These are phyloP conservation scores for Cyphotilapia sp. DNA, from an alignment of 2,113 vertebrate genomes.

Conservation along the genomic window DNA sequence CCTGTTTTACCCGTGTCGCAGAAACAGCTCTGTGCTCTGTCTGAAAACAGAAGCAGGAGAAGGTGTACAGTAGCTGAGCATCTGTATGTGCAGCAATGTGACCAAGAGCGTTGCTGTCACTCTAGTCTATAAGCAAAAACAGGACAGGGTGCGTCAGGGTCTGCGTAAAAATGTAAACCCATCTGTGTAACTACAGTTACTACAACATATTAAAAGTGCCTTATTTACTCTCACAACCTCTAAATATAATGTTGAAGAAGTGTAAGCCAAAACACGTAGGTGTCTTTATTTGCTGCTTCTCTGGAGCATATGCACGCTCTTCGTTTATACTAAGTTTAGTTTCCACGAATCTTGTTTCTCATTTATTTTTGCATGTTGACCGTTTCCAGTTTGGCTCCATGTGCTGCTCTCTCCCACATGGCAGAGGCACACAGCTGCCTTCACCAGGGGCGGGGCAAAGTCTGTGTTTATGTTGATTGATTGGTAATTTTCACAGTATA, in stretches of 20 bases:
- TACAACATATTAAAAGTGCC: neutral
- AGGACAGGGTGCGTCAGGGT: neutral
- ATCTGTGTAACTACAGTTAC: neutral
- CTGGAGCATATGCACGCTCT: neutral
- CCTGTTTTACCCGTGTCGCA: neutral
- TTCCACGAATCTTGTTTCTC: neutral
- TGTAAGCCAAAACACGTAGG: neutral
- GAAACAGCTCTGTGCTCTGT: neutral
- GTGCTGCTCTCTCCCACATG: neutral
- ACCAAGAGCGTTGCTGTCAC: neutral
- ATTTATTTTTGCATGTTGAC: neutral
- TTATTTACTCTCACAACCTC: neutral
- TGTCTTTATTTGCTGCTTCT: neutral
- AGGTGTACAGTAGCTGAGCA: neutral
- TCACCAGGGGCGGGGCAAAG: neutral
- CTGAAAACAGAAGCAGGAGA: neutral
- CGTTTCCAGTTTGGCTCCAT: neutral
- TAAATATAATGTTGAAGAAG: neutral
- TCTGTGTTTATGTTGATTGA: neutral
- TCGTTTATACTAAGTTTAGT: neutral
- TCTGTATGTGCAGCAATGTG: neutral
- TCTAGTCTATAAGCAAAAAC: neutral
- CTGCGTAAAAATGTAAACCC: neutral
- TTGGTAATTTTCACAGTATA: rapidly evolving
- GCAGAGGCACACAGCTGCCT: neutral